Evolutionary conservation across 2,888 invertebrate genomes (phyloP).

Genomic region (Xanthia icteritia): DNA sequence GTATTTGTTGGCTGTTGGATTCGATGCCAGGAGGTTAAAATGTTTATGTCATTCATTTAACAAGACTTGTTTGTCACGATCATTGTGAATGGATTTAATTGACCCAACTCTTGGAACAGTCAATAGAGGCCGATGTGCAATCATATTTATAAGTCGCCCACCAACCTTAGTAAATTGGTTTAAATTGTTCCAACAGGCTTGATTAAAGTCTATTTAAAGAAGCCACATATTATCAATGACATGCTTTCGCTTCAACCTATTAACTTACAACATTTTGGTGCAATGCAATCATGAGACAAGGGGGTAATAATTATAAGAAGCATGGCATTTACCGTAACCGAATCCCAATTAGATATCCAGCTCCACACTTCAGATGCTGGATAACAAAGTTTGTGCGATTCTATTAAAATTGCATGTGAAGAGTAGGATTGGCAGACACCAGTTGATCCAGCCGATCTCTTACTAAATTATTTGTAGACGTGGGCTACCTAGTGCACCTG

Average conservation of each 20-base stretch:
- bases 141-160: conserved; percentile 78
- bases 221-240: conserved; percentile 65
- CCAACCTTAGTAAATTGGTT: conserved; percentile 81
- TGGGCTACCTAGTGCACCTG: background rate
- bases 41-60: conserved; percentile 49
- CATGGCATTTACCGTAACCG: background rate
- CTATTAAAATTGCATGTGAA: conserved; percentile 12
- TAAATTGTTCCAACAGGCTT: conserved; percentile 83
- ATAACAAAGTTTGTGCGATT: background rate
- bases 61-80: conserved; percentile 45
- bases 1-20: conserved; percentile 7
- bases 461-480: background rate
- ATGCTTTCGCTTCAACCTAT: conserved; percentile 47
- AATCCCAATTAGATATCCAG: background rate
- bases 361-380: background rate
- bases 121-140: conserved; percentile 75
- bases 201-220: conserved; percentile 81
- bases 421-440: background rate
- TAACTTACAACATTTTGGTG: conserved; percentile 21
- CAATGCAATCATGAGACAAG: conserved; percentile 15
- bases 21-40: conserved; percentile 51
- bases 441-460: background rate
- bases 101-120: conserved; percentile 73
- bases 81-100: conserved; percentile 74
- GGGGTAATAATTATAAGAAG: background rate